Evolutionary conservation across 2,888 invertebrate genomes (phyloP).

Genomic region (Netelia fuscicornis): DNA sequence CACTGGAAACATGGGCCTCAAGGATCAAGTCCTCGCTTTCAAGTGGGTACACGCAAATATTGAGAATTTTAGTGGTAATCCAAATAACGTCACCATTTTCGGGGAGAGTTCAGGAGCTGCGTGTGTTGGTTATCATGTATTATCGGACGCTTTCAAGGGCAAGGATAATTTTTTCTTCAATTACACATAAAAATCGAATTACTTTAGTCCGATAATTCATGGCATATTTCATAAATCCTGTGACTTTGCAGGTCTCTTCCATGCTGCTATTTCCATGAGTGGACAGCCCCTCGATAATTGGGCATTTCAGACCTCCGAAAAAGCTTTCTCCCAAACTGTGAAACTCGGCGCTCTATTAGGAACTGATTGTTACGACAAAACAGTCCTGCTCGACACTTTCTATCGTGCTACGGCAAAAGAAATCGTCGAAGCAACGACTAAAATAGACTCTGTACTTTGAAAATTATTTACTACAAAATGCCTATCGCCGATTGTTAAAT

Average conservation of each 20-base stretch:
- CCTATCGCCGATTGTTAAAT: too few species aligned
- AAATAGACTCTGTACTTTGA: not conserved
- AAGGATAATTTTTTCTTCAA: not conserved
- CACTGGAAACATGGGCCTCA: not conserved
- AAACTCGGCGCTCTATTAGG: not conserved
- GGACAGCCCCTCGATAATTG: not conserved
- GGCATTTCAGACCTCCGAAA: not conserved
- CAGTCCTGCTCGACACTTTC: not conserved
- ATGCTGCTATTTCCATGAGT: not conserved
- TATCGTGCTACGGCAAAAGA: not conserved
- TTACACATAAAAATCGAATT: not conserved
- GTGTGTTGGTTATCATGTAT: constrained; percentile 36
- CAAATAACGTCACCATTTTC: constrained; percentile 46
- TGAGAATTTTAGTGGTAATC: constrained; percentile 42
- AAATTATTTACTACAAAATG: too few species aligned
- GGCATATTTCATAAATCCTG: not conserved
- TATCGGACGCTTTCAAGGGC: constrained; percentile 30
- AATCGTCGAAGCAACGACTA: not conserved
- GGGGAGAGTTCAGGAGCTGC: constrained; percentile 44
- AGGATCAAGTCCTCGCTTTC: constrained; percentile 14
- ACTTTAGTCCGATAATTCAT: not conserved
- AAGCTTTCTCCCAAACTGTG: not conserved
- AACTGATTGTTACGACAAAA: not conserved
- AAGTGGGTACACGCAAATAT: constrained; percentile 43
- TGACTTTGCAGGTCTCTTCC: not conserved